Evolutionary conservation across 2,888 invertebrate genomes (phyloP).

Genomic region (Erebia palarica): DNA sequence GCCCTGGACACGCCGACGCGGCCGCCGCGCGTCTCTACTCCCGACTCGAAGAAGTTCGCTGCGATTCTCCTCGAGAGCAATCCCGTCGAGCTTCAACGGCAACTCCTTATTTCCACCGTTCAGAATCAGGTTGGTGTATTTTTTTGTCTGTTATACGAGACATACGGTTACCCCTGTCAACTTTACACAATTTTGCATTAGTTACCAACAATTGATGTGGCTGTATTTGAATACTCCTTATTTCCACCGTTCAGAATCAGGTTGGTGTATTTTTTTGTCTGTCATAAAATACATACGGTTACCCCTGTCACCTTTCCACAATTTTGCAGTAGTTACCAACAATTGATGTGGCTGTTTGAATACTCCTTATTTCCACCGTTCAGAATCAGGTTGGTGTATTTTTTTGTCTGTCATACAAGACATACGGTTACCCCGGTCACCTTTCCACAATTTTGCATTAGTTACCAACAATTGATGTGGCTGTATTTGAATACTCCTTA

Average conservation of each 20-base stretch:
- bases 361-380: conserved; percentile 89
- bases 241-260: too few relatives aligned
- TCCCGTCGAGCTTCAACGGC: conserved; percentile 91
- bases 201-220: background rate
- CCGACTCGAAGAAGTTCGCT: conserved; percentile 89
- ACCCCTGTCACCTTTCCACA: too few relatives aligned
- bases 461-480: background rate
- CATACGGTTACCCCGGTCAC: background rate
- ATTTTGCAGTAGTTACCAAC: too few relatives aligned
- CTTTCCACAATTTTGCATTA: too few relatives aligned
- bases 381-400: conserved; percentile 89
- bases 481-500: too few relatives aligned
- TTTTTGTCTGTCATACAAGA: background rate
- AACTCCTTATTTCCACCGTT: conserved; percentile 90
- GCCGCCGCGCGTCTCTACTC: conserved; percentile 84
- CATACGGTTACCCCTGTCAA: background rate
- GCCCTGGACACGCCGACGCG: conserved; percentile 85
- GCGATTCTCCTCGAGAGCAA: conserved; percentile 92
- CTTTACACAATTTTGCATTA: too few relatives aligned
- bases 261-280: too few relatives aligned
- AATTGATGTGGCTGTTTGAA: too few relatives aligned
- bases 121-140: conserved; percentile 89
- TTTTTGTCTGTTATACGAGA: background rate
- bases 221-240: too few relatives aligned
- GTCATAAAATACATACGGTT: too few relatives aligned